Evolutionary conservation across 2,888 invertebrate genomes (phyloP).

Genomic region (Platycheirus rosarum): DNA sequence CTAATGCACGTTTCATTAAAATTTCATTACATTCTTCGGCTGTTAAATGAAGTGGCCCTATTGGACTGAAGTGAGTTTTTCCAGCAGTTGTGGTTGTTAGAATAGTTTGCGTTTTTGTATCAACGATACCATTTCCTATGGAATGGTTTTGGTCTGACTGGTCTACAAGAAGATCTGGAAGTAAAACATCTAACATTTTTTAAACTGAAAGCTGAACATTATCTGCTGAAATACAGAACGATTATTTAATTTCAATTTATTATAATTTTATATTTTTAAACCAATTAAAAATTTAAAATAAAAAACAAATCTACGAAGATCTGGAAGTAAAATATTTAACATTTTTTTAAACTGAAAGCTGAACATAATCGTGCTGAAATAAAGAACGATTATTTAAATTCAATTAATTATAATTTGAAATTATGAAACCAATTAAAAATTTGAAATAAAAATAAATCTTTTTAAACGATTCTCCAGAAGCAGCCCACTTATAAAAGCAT

Average conservation of each 20-base stretch:
- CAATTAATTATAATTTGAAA: too few species aligned
- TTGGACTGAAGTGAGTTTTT: slow-evolving; percentile 86
- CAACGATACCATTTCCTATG: slow-evolving; percentile 82
- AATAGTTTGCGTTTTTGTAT: slow-evolving; percentile 82
- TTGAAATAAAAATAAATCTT: too few species aligned
- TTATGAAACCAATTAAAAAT: neutral
- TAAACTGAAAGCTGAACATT: slow-evolving; percentile 31
- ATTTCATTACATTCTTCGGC: slow-evolving; percentile 91
- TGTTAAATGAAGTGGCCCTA: slow-evolving; percentile 89
- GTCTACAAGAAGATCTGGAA: slow-evolving; percentile 81
- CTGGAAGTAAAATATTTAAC: slow-evolving; percentile 65
- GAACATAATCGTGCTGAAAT: neutral
- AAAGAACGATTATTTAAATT: too few species aligned
- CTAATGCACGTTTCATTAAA: slow-evolving; percentile 89
- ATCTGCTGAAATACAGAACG: neutral
- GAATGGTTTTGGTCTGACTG: slow-evolving; percentile 81
- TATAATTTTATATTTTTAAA: too few species aligned
- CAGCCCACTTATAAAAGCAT: too few species aligned
- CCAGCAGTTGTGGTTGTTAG: slow-evolving; percentile 80
- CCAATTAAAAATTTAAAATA: neutral
- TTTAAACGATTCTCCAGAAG: too few species aligned
- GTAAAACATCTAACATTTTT: slow-evolving; percentile 36
- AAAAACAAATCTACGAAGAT: slow-evolving; percentile 77
- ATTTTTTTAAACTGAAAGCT: slow-evolving; percentile 43
- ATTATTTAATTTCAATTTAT: too few species aligned